Base-by-base conservation (phyloP, 2,113 vertebrate genomes). In the Urocynchramus pylzowi region DNA sequence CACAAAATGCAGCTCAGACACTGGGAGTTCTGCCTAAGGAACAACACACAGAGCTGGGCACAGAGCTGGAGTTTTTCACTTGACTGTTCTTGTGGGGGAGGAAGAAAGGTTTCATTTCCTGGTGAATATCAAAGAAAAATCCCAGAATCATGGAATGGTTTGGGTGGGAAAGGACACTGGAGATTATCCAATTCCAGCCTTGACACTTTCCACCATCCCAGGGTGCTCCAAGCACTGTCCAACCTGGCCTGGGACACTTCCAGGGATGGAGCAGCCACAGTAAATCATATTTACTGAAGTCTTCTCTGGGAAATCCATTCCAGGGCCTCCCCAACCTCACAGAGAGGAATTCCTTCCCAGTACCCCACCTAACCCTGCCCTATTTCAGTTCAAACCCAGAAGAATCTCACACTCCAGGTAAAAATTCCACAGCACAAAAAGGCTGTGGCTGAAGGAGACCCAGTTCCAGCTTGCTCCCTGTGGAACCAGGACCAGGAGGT, bases 401-500 rank as follows among this genome's bases (percentile, higher is more conserved):
- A 57, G 28, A 53, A 45, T 26, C 28, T 41, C 8, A 3, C 5
- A 21, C 52, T 87, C 16, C 82, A 56, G 76, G 54, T 42, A 11
- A n/a, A 71, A 31, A 44, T 74, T n/a, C 44, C 8, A 13, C 2
- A 22, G 0, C 0, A 69, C 67, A 67, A 27, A 37, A 47, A 52
- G 59, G 61, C 59, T 65, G 53, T 35, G 60, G 26, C 49, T 76
- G 54, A 23, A 3, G 21, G 39, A 67, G 26, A 53, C 28, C 37
- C 39, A 31, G 13, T 4, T 37, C 57, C 87, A 64, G 71, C 24
- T 74, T 63, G 23, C 6, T 39, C 33, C 28, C 31, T 16, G 1
- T 0, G 37, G 39, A 44, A 16, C 22, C 4, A 0, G 44, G 6
- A 30, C 1, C 6, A 7, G 1, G 6, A 65, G 28, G 44, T 4